Base-by-base conservation (phyloP, 2,888 invertebrate genomes). In the Megamerina dolium region DNA sequence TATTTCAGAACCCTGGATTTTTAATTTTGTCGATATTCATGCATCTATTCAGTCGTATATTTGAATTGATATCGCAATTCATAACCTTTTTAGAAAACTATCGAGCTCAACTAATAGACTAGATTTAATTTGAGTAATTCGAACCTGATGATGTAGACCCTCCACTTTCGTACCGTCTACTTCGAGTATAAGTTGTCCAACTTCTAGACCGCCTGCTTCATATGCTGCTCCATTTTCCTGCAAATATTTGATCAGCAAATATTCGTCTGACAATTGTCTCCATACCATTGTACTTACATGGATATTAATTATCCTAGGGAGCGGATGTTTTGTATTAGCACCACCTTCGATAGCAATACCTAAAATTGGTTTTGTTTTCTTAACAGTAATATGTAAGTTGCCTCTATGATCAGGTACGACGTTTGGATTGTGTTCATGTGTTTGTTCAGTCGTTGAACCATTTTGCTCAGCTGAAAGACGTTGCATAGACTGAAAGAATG, bases 281-380 rank as follows among this genome's bases (percentile, higher is more conserved):
- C 10, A 16, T n/a, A 13, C 18, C 10, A 10, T 12, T n/a, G 2
- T 37, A 73, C 85, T 81, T 73, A 94, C 95, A 74, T 94, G 94
- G 67, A 96, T 93, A 73, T 92, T 93, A 64, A 95, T 94, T 64
- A 96, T 93, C 68, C 93, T 81, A 41, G 95, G 95, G 63, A 94
- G 77, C 43, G 91, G 89, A 74, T 95, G 94, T 66, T 88, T 87
- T 34, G 95, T 95, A 73, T 96, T 93, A 60, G 90, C 89, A 50
- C 96, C 96, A 49, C 96, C 96, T 75, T 95, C 95, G 63, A 96
- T 95, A 51, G 94, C 95, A 64, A 96, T 91, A 55, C 96, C 95
- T 60, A 96, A 80, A 63, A 91, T 90, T 37, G 93, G 89, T 74
- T 92, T 92, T 42, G 87, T 88, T 75, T 95, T 95, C 73, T 87